Conservation (phyloP, 2,113 vertebrate genomes). For the Isichthys henryi region DNA sequence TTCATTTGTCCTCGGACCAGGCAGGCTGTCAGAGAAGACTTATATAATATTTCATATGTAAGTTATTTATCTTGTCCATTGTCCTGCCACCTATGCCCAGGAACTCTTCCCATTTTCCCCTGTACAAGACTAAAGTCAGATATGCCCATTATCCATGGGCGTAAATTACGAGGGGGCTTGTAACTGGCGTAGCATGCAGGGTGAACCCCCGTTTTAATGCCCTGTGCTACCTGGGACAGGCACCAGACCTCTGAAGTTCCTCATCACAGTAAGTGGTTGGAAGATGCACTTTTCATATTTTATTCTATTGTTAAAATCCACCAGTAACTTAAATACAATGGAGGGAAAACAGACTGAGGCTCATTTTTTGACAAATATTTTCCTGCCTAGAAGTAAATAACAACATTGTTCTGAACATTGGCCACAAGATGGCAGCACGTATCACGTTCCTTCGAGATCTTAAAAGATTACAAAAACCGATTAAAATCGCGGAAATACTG, state of each 20-base stretch:
- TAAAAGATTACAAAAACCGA: neutral
- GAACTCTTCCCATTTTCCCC: neutral
- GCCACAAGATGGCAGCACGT: neutral
- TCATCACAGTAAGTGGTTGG: neutral
- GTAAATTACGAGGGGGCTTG: neutral
- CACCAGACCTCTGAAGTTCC: neutral
- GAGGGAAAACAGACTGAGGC: neutral
- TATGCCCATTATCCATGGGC: neutral
- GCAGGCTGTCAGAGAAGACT: neutral
- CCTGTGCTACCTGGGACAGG: neutral
- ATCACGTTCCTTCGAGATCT: neutral
- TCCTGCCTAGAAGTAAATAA: neutral
- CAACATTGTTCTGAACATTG: neutral
- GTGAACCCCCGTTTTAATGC: neutral
- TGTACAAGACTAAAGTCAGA: neutral
- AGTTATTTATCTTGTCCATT: neutral
- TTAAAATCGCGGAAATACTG: neutral
- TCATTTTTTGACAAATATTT: neutral
- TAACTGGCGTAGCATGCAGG: neutral
- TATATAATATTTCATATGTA: neutral
- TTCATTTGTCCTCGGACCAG: neutral
- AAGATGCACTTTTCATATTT: neutral
- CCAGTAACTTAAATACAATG: neutral
- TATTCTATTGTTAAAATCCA: neutral
- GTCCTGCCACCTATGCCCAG: neutral